Conservation (phyloP, 1,140 invertebrate genomes). For the Bombyx mandarina region DNA sequence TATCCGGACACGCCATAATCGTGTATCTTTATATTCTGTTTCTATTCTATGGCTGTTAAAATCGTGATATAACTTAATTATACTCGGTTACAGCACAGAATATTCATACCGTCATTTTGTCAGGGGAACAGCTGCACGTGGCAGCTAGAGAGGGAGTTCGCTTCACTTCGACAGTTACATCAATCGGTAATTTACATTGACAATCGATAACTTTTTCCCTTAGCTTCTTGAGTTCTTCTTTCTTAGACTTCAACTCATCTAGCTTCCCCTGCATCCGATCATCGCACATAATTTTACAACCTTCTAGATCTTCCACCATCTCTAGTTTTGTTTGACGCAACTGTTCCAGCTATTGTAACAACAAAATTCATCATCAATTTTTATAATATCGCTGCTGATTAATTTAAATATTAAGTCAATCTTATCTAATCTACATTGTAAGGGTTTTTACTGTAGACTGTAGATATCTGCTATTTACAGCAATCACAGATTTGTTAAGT, state of each 20-base stretch:
- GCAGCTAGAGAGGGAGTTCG: constrained; percentile 51
- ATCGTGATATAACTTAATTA: no score
- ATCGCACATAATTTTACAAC: constrained; percentile 41
- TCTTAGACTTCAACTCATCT: constrained; percentile 37
- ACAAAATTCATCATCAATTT: not conserved
- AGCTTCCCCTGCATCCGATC: constrained; percentile 27
- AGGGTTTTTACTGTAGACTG: no score
- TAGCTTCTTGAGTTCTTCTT: constrained; percentile 25
- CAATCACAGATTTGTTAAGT: no score
- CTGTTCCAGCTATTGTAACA: constrained; percentile 27
- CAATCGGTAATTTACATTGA: constrained; percentile 43
- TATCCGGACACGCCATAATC: no score
- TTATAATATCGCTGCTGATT: no score
- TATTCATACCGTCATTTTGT: constrained; percentile 27
- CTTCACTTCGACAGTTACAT: constrained; percentile 39
- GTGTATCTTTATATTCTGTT: no score
- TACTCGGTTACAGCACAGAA: no score
- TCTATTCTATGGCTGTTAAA: no score
- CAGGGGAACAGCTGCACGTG: constrained; percentile 40
- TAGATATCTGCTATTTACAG: no score
- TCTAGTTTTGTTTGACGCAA: constrained; percentile 30
- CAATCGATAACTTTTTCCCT: constrained; percentile 43
- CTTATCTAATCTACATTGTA: no score
- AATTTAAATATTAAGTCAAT: no score
- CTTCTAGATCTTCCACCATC: constrained; percentile 41